Percentiles rank a stretch among this genome's conserved stretches.
phyloP scores from a whole-genome alignment of 1,140 invertebrate genomes.

The Scaptodrosophila lebanonensis region DNA sequence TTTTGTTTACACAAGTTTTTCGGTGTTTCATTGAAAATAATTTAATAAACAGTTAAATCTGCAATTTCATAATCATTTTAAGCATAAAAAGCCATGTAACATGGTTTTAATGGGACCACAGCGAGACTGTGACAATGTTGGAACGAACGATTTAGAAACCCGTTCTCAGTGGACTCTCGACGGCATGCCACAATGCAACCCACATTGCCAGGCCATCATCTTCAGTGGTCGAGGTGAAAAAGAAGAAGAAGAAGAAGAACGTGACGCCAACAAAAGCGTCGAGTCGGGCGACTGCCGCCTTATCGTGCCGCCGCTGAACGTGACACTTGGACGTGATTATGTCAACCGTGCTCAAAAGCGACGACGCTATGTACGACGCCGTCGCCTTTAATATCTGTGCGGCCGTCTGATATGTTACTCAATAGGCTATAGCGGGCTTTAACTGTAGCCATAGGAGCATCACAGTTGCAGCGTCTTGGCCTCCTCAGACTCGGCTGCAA shows the following conservation, averaged over 20 bases:
- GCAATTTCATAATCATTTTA: conserved; percentile 62
- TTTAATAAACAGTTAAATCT: conserved; percentile 61
- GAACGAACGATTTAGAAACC: conserved; percentile 45
- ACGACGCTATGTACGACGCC: too few species aligned
- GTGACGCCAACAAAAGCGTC: conserved; percentile 63
- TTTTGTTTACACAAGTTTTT: too few species aligned
- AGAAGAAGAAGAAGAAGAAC: too few species aligned
- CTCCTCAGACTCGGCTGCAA: background rate
- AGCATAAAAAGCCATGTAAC: conserved; percentile 59
- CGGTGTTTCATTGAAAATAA: conserved; percentile 57
- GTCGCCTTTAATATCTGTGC: conserved; percentile 29
- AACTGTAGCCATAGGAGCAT: too few species aligned
- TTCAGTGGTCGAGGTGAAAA: too few species aligned
- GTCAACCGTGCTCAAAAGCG: conserved; percentile 44
- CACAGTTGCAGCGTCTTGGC: too few species aligned
- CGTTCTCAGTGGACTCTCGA: conserved; percentile 35
- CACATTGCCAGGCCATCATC: conserved; percentile 7
- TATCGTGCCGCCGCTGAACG: conserved; percentile 50
- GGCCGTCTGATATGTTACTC: conserved; percentile 48
- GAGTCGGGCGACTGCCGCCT: conserved; percentile 16
- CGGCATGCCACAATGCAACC: background rate
- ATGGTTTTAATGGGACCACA: conserved; percentile 68
- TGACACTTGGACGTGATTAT: conserved; percentile 71
- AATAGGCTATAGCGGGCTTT: conserved; percentile 57
- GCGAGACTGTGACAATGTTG: conserved; percentile 22